Conservation (phyloP, 2,113 vertebrate species). For the Etheostoma cragini region DNA sequence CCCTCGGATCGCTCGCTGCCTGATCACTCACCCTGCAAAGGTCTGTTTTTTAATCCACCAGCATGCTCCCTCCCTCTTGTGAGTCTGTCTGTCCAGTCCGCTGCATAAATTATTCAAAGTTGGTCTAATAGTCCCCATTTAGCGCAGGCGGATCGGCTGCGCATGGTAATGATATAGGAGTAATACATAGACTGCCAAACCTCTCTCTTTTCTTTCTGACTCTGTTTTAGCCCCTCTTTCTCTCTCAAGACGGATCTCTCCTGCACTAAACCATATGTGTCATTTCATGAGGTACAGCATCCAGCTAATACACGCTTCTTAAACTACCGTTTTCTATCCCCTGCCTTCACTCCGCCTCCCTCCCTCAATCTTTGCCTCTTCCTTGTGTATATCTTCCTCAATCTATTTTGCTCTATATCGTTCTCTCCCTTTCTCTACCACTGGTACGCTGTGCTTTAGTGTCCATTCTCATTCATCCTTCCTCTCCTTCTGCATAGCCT, state of each 20-base stretch:
- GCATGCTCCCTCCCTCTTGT: constrained; percentile 36
- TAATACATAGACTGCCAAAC: constrained; percentile 46
- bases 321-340: constrained; percentile 45
- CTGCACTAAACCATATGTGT: constrained; percentile 70
- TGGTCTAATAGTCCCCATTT: constrained; percentile 81
- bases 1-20: constrained; percentile 61
- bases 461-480: constrained; percentile 94
- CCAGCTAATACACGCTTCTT: constrained; percentile 65
- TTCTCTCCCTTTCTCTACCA: constrained; percentile 66
- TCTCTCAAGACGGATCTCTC: constrained; percentile 63
- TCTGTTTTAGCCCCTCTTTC: constrained; percentile 44
- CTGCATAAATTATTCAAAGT: constrained; percentile 82
- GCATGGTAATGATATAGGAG: constrained; percentile 74
- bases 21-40: constrained; percentile 76
- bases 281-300: constrained; percentile 78
- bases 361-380: constrained; percentile 45
- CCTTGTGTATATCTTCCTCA: constrained; percentile 46
- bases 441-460: constrained; percentile 84
- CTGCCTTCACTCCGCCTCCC: constrained; percentile 35
- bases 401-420: constrained; percentile 66
- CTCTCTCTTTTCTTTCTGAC: constrained; percentile 40
- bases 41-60: constrained; percentile 78
- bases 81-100: constrained; percentile 61
- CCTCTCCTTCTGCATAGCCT: constrained; percentile 92
- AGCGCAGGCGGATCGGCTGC: constrained; percentile 59